A percentile compares a stretch with the other conserved stretches of the same genome.
Evolutionary conservation across 2,888 invertebrate species (phyloP).

Genomic region (Rapana venosa): DNA sequence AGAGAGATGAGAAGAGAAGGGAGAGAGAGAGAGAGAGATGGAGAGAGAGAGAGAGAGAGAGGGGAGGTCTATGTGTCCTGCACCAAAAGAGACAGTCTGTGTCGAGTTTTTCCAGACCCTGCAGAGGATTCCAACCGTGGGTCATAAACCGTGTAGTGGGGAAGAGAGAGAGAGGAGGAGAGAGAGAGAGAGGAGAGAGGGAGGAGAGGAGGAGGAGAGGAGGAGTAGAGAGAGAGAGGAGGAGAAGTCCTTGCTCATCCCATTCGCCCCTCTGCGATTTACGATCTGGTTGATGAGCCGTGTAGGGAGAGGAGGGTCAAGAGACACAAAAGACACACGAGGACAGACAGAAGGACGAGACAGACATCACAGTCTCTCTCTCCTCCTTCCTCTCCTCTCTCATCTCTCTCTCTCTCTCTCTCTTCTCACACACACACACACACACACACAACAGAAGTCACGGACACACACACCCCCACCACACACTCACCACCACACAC

Average conservation of each 20-base stretch:
- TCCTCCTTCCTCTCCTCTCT: no score
- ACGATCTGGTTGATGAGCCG: no score
- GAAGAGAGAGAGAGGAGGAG: constrained; percentile 30
- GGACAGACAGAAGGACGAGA: no score
- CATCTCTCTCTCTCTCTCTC: neutral
- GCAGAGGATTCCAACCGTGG: neutral
- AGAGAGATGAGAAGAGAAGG: neutral
- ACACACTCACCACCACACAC: no score
- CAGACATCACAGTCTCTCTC: neutral
- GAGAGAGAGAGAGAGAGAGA: constrained; percentile 39
- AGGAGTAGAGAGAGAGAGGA: constrained; percentile 22
- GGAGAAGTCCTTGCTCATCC: neutral
- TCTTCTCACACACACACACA: no score
- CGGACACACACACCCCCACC: no score
- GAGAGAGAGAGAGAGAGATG: constrained; percentile 37
- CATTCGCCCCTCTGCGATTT: no score
- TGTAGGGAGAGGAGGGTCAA: no score
- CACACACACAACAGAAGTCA: no score
- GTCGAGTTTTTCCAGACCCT: neutral
- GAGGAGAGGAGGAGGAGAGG: neutral
- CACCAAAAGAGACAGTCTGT: no score
- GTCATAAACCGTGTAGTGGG: neutral
- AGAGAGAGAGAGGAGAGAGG: constrained; percentile 36
- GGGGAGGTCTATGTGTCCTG: no score
- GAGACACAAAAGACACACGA: neutral